These are phyloP conservation scores for Mimas tiliae DNA, from an alignment of 2,888 invertebrate genomes.

Conservation along the genomic window DNA sequence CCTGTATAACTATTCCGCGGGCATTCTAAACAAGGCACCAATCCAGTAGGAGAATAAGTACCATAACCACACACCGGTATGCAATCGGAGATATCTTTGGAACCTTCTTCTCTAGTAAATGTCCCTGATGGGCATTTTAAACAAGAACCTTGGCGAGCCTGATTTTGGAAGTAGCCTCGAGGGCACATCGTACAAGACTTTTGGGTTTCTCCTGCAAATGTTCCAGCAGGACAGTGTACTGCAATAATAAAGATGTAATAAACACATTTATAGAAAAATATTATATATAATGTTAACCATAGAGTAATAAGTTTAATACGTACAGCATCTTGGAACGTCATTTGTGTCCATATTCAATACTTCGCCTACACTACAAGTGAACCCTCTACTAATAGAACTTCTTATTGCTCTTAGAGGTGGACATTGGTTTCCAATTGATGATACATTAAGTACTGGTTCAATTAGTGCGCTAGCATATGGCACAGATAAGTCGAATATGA, in stretches of 20 bases:
- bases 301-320: slow-evolving; percentile 66
- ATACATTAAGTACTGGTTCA: slow-evolving; percentile 94
- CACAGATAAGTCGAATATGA: slow-evolving; percentile 97
- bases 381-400: slow-evolving; percentile 94
- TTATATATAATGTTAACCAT: slow-evolving; percentile 9
- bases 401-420: slow-evolving; percentile 94
- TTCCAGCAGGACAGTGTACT: slow-evolving; percentile 99
- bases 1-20: slow-evolving; percentile 95
- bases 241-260: slow-evolving; percentile 50
- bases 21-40: slow-evolving; percentile 97
- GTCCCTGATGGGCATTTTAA: slow-evolving; percentile 96
- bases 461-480: slow-evolving; percentile 96
- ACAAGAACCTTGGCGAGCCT: slow-evolving; percentile 95
- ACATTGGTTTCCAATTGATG: slow-evolving; percentile 96
- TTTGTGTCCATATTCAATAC: slow-evolving; percentile 96
- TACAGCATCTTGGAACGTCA: slow-evolving; percentile 95
- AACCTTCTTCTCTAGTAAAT: slow-evolving; percentile 95
- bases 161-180: slow-evolving; percentile 96
- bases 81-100: slow-evolving; percentile 93
- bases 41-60: slow-evolving; percentile 96
- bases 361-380: slow-evolving; percentile 96
- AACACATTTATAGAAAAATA: slow-evolving; percentile 21
- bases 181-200: slow-evolving; percentile 96
- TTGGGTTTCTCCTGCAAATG: slow-evolving; percentile 95
- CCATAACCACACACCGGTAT: slow-evolving; percentile 98